Conservation (phyloP, 2,888 invertebrate species). For the Clusia tigrina region DNA sequence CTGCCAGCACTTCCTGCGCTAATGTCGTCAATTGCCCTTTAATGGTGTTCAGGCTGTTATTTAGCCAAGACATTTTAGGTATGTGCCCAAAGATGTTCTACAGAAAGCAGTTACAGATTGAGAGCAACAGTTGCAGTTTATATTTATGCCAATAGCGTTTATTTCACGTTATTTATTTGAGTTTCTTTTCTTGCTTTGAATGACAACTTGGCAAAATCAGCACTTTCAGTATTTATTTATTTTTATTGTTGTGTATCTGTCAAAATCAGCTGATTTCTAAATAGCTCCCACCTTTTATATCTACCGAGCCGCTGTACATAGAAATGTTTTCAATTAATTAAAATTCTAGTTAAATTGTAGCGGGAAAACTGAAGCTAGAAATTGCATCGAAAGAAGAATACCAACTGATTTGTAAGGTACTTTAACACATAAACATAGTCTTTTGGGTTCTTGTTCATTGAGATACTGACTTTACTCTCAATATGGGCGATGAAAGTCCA, state of each 20-base stretch:
- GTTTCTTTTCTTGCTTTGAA: slow-evolving; percentile 39
- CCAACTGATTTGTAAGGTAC: too few relatives aligned
- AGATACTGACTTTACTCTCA: too few relatives aligned
- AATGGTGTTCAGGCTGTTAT: slow-evolving; percentile 68
- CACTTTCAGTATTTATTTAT: slow-evolving; percentile 5
- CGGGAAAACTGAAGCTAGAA: too few relatives aligned
- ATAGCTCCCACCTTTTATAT: too few relatives aligned
- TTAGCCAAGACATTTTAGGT: slow-evolving; percentile 74
- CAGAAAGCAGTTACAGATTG: too few relatives aligned
- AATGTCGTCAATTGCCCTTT: slow-evolving; percentile 90
- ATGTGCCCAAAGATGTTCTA: not conserved
- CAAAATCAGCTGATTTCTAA: slow-evolving; percentile 37
- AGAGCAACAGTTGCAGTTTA: not conserved
- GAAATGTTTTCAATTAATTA: too few relatives aligned
- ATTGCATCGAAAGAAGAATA: too few relatives aligned
- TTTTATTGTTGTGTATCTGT: slow-evolving; percentile 28
- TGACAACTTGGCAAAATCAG: slow-evolving; percentile 49
- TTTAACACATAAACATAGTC: too few relatives aligned
- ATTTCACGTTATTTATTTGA: slow-evolving; percentile 41
- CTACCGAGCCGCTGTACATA: too few relatives aligned
- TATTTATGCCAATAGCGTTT: slow-evolving; percentile 19
- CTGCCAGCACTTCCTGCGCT: slow-evolving; percentile 87
- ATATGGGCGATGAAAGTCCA: too few relatives aligned
- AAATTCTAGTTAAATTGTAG: too few relatives aligned
- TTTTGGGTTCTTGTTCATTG: too few relatives aligned